Conservation (phyloP, 2,888 invertebrate species). For the Coenonympha arcania region DNA sequence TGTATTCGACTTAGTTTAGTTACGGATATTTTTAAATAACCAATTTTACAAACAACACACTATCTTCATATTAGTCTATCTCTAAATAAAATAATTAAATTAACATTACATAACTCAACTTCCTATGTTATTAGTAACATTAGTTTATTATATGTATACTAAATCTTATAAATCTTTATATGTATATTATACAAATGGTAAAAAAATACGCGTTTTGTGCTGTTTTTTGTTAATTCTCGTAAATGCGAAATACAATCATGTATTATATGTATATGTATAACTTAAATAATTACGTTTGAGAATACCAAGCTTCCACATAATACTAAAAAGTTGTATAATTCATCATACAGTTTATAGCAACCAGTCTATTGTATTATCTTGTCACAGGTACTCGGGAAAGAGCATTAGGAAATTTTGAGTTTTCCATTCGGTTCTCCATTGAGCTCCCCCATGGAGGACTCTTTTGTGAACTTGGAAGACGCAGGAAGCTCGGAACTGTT, state of each 20-base stretch:
- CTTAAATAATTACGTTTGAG: not conserved
- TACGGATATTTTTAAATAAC: too few species aligned
- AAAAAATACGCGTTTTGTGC: not conserved
- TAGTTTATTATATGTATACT: not conserved
- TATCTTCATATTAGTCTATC: not conserved
- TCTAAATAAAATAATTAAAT: not conserved
- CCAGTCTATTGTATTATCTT: slow-evolving; percentile 1
- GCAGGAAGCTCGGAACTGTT: slow-evolving; percentile 34
- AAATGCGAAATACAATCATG: slow-evolving; percentile 7
- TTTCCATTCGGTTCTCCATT: slow-evolving; percentile 51
- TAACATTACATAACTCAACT: slow-evolving; percentile 1
- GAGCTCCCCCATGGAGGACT: slow-evolving; percentile 27
- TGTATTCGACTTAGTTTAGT: too few species aligned
- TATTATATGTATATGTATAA: not conserved
- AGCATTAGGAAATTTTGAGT: slow-evolving; percentile 29
- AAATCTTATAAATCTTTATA: slow-evolving; percentile 1
- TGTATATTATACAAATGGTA: not conserved
- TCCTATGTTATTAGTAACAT: not conserved
- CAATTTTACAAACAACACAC: too few species aligned
- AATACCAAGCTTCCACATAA: not conserved
- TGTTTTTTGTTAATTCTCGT: slow-evolving; percentile 1
- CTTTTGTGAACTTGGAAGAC: slow-evolving; percentile 35
- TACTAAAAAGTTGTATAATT: not conserved
- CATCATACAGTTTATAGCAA: not conserved
- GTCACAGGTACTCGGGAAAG: not conserved